Evolutionary conservation across 2,888 invertebrate species (phyloP).

Genomic region (Acleris holmiana): DNA sequence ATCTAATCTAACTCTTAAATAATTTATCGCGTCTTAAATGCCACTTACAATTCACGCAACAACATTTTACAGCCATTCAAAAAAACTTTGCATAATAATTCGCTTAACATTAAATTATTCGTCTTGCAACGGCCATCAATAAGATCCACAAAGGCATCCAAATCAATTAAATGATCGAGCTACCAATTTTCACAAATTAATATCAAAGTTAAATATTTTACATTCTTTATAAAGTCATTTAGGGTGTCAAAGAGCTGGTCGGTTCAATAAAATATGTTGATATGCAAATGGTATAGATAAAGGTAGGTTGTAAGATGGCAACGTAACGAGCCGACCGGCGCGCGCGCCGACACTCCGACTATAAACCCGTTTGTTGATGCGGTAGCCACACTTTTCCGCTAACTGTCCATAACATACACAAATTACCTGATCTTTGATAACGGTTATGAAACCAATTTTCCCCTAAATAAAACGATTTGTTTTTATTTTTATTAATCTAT

Average conservation of each 20-base stretch:
- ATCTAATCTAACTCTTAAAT: too few species aligned
- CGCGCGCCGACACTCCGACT: slow-evolving; percentile 28
- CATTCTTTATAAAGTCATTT: slow-evolving; percentile 65
- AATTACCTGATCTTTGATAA: slow-evolving; percentile 47
- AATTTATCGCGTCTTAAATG: background rate
- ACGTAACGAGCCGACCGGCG: slow-evolving; percentile 56
- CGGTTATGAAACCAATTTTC: slow-evolving; percentile 38
- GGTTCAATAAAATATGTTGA: slow-evolving; percentile 60
- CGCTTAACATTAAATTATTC: slow-evolving; percentile 12
- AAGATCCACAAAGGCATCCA: slow-evolving; percentile 22
- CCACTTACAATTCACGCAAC: background rate
- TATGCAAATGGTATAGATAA: slow-evolving; percentile 69
- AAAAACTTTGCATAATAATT: slow-evolving; percentile 2
- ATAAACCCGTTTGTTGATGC: slow-evolving; percentile 54
- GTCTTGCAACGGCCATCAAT: slow-evolving; percentile 23
- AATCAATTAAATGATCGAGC: slow-evolving; percentile 25
- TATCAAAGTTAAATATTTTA: slow-evolving; percentile 52
- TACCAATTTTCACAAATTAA: slow-evolving; percentile 33
- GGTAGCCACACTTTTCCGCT: slow-evolving; percentile 49
- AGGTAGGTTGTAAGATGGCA: slow-evolving; percentile 67
- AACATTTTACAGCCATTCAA: background rate
- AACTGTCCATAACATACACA: slow-evolving; percentile 52
- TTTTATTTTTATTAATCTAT: slow-evolving; percentile 14
- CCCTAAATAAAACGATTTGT: slow-evolving; percentile 18
- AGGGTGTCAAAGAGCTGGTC: slow-evolving; percentile 61